Conservation (phyloP, 2,888 invertebrate species). For the Psococerastis gibbosa region DNA sequence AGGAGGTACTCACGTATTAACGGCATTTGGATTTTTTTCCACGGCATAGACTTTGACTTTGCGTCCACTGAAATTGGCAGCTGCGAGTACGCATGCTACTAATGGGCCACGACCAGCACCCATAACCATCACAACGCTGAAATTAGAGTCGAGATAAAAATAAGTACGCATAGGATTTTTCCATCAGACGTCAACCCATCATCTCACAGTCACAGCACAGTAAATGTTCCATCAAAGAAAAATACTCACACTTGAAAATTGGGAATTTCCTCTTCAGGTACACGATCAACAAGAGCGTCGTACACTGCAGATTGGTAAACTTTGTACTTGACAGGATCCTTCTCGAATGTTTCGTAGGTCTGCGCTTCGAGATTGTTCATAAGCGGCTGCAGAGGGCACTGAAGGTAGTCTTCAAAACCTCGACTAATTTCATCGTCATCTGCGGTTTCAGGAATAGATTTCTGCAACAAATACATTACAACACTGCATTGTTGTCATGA, state of each 20-base stretch:
- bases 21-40: slow-evolving; percentile 95
- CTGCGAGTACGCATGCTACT: slow-evolving; percentile 73
- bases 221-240: no score
- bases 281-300: slow-evolving; percentile 44
- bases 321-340: slow-evolving; percentile 88
- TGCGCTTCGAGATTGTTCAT: slow-evolving; percentile 89
- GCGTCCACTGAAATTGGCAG: slow-evolving; percentile 45
- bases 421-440: slow-evolving; percentile 14
- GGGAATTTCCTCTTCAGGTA: slow-evolving; percentile 26
- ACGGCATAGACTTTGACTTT: slow-evolving; percentile 79
- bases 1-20: slow-evolving; percentile 40
- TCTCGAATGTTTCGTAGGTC: slow-evolving; percentile 96
- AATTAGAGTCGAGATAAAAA: slow-evolving; percentile 12
- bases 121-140: slow-evolving; percentile 59
- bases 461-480: neutral
- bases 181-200: no score
- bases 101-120: slow-evolving; percentile 93
- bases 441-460: neutral
- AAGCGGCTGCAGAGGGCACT: slow-evolving; percentile 80
- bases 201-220: no score
- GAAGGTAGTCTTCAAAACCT: slow-evolving; percentile 85
- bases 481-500: no score
- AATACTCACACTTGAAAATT: no score
- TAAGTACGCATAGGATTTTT: slow-evolving; percentile 17
- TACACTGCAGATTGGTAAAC: slow-evolving; percentile 71